A percentile compares a stretch with the other conserved stretches of the same genome.
These are phyloP conservation scores for Lates japonicus DNA, from an alignment of 2,797 vertebrate genomes.

Conservation along the genomic window DNA sequence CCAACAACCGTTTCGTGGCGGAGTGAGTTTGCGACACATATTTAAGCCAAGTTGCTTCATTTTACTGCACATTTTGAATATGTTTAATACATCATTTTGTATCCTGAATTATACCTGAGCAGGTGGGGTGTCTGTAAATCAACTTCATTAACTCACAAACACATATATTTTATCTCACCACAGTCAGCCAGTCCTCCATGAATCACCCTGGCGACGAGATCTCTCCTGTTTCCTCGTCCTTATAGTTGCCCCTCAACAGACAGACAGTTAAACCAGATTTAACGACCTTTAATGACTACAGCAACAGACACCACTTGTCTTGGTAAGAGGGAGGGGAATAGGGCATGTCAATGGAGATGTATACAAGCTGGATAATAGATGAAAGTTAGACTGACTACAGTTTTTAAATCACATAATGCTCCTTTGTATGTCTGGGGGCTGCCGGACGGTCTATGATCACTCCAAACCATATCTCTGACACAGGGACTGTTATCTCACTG, in stretches of 20 bases:
- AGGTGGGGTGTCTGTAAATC: too few relatives aligned
- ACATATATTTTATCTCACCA: constrained; percentile 81
- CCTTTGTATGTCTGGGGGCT: too few relatives aligned
- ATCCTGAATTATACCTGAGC: neutral
- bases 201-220: constrained; percentile 94
- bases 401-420: too few relatives aligned
- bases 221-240: constrained; percentile 91
- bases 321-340: neutral
- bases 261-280: constrained; percentile 3
- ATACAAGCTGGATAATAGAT: neutral
- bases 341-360: neutral
- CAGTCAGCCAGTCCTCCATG: constrained; percentile 94
- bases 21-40: constrained; percentile 85
- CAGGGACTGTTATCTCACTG: too few relatives aligned
- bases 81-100: neutral
- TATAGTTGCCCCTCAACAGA: constrained; percentile 92
- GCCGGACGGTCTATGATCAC: too few relatives aligned
- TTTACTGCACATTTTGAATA: neutral
- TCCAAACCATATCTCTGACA: too few relatives aligned
- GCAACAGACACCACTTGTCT: neutral
- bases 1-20: constrained; percentile 91
- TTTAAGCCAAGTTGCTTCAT: neutral
- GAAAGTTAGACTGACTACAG: neutral
- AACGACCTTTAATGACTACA: neutral
- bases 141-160: neutral